Percentiles rank a stretch among this genome's conserved stretches.
These are phyloP conservation scores for Xestia c-nigrum DNA, from an alignment of 2,888 invertebrate species.

Conservation along the genomic window DNA sequence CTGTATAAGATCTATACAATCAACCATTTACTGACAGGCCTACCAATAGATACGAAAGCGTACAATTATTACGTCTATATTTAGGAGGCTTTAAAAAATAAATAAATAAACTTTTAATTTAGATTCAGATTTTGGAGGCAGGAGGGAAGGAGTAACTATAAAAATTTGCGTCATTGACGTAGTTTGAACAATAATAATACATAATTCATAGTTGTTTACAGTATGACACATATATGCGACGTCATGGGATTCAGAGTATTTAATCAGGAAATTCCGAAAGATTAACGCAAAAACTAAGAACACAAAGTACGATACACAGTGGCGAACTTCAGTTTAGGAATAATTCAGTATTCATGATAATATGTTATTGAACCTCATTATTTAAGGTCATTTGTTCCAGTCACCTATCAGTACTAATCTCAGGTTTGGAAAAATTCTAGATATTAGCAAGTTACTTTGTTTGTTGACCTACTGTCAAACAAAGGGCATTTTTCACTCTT, in stretches of 20 bases:
- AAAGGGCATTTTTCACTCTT: neutral
- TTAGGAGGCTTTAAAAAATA: neutral
- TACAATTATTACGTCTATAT: neutral
- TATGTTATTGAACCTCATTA: neutral
- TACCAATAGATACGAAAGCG: neutral
- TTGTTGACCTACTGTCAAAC: neutral
- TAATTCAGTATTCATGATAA: neutral
- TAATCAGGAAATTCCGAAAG: neutral
- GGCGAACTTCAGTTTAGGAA: neutral
- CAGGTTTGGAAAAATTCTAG: neutral
- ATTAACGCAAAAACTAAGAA: neutral
- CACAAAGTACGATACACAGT: neutral
- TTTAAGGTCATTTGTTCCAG: neutral
- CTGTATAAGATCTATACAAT: neutral
- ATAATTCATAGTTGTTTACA: conserved; percentile 3
- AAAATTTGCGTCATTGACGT: conserved; percentile 2
- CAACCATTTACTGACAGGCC: neutral
- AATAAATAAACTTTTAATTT: no score
- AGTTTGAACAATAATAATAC: neutral
- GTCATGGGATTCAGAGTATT: neutral
- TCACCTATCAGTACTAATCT: neutral
- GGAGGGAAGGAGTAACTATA: neutral
- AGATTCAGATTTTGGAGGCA: no score
- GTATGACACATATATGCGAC: neutral
- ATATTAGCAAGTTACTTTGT: neutral